These are phyloP conservation scores for Saguinus imperator DNA, from an alignment of 2,113 vertebrate species.

Conservation along the genomic window DNA sequence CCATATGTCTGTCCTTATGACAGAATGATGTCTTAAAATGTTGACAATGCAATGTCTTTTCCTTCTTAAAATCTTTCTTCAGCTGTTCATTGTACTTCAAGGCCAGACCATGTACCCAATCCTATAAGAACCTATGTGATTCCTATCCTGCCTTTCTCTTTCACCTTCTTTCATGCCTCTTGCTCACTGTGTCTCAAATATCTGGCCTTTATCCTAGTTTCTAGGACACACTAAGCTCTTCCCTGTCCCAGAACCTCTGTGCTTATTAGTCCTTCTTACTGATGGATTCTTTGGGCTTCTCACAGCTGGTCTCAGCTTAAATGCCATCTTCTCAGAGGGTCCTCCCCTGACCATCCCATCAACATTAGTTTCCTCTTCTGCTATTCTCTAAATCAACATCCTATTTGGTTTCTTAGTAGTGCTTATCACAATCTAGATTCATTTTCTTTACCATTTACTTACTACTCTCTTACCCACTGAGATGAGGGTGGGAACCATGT, in stretches of 20 bases:
- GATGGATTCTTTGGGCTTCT: background rate
- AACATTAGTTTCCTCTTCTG: background rate
- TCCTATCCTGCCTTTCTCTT: background rate
- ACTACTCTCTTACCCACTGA: background rate
- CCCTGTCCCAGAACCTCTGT: background rate
- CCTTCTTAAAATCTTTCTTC: background rate
- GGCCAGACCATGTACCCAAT: background rate
- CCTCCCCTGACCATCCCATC: background rate
- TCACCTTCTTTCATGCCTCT: background rate
- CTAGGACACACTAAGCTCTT: background rate
- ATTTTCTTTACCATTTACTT: background rate
- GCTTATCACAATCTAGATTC: background rate
- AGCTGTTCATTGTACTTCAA: background rate
- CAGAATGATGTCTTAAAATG: background rate
- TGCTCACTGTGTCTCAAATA: accelerated
- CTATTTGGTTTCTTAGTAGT: background rate
- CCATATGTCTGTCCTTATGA: background rate
- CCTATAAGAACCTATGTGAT: accelerated
- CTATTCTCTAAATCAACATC: background rate
- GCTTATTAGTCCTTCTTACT: background rate
- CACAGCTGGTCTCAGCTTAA: background rate
- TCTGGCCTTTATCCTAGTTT: background rate
- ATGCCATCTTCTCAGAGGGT: background rate
- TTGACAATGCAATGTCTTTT: background rate
- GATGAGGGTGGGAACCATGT: background rate